phyloP scores from a whole-genome alignment of 2,888 invertebrate species.

The Agrilus biguttatus region DNA sequence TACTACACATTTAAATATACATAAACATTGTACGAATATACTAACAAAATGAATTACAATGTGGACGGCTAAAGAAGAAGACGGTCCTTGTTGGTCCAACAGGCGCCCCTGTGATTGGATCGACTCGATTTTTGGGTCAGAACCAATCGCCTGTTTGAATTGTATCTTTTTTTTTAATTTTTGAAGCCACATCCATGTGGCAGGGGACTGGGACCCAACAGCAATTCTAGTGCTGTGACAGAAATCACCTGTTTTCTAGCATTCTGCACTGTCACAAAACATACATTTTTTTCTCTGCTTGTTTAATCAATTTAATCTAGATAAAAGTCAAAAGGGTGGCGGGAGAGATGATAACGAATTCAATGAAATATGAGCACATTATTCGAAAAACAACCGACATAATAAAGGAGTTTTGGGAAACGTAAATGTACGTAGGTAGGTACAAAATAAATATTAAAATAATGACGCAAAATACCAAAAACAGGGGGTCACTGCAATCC shows the following conservation, averaged over 20 bases:
- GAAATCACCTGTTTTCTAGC: constrained; percentile 23
- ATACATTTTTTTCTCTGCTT: constrained; percentile 3
- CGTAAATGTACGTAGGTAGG: not conserved
- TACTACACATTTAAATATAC: too few relatives aligned
- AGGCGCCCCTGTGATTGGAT: constrained; percentile 17
- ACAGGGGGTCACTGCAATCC: constrained; percentile 18
- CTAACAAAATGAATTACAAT: not conserved
- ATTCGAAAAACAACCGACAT: too few relatives aligned
- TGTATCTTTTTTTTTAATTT: not conserved
- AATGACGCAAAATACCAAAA: constrained; percentile 7
- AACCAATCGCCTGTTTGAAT: constrained; percentile 26
- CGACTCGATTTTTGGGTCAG: constrained; percentile 1
- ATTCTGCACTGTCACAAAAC: constrained; percentile 4
- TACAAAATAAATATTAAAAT: not conserved
- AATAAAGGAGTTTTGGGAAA: too few relatives aligned
- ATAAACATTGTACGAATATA: too few relatives aligned
- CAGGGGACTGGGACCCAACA: constrained; percentile 48
- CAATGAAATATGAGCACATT: too few relatives aligned
- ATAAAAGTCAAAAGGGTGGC: not conserved
- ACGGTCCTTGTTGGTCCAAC: constrained; percentile 14
- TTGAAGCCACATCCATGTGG: constrained; percentile 24
- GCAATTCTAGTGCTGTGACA: constrained; percentile 26
- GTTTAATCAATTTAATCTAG: not conserved
- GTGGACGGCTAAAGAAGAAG: constrained; percentile 3
- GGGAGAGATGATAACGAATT: not conserved